Evolutionary conservation across 1,140 invertebrate genomes (phyloP).

Genomic region (Lasaia peninsularis): DNA sequence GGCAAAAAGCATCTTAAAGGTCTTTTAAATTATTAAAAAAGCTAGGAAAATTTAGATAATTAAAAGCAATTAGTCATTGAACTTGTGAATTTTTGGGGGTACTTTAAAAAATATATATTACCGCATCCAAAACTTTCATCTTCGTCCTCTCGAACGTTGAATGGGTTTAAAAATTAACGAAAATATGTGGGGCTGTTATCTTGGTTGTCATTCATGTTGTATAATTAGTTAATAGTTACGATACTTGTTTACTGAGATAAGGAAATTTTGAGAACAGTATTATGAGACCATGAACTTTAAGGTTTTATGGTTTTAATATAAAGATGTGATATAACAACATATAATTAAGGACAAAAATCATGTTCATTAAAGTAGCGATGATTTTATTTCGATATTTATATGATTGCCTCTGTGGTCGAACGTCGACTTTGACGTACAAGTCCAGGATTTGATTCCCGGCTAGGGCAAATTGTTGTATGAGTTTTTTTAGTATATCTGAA

Average conservation of each 20-base stretch:
- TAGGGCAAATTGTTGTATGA: too few relatives aligned
- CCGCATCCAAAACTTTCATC: conserved; percentile 17
- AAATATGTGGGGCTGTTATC: conserved; percentile 64
- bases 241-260: conserved; percentile 17
- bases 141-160: conserved; percentile 19
- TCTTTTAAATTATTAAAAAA: too few relatives aligned
- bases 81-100: not conserved
- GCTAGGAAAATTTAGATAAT: not conserved
- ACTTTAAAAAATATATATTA: not conserved
- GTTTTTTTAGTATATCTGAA: too few relatives aligned
- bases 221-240: conserved; percentile 21
- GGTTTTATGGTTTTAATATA: not conserved
- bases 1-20: too few relatives aligned
- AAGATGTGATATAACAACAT: too few relatives aligned
- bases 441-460: too few relatives aligned
- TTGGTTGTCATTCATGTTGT: conserved; percentile 39
- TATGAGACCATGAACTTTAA: not conserved
- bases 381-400: too few relatives aligned
- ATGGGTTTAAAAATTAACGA: conserved; percentile 64
- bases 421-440: too few relatives aligned
- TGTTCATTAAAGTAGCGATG: too few relatives aligned
- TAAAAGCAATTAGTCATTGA: too few relatives aligned
- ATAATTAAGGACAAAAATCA: too few relatives aligned
- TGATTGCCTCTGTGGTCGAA: too few relatives aligned
- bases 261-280: not conserved